These are phyloP conservation scores for Gasteruption jaculator DNA, from an alignment of 2,888 invertebrate genomes.

Conservation along the genomic window DNA sequence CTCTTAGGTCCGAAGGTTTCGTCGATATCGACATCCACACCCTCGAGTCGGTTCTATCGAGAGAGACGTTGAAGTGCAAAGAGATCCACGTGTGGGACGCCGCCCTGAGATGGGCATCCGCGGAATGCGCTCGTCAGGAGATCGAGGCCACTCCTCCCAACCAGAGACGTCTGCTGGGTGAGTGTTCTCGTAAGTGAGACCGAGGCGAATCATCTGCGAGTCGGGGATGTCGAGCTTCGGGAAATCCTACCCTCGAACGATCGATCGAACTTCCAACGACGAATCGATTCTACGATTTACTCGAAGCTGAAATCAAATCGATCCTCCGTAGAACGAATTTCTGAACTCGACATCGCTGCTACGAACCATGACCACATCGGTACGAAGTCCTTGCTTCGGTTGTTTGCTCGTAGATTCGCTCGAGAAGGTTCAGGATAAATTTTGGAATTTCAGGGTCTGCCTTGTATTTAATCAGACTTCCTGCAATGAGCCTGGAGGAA, in stretches of 20 bases:
- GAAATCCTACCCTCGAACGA: too few species aligned
- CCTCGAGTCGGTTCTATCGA: constrained; percentile 81
- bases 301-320: too few species aligned
- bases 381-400: too few species aligned
- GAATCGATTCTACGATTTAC: too few species aligned
- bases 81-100: constrained; percentile 90
- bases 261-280: too few species aligned
- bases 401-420: too few species aligned
- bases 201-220: too few species aligned
- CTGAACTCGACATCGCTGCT: too few species aligned
- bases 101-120: constrained; percentile 87
- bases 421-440: neutral
- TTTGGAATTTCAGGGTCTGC: constrained; percentile 49
- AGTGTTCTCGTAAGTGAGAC: constrained; percentile 15
- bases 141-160: constrained; percentile 78
- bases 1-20: constrained; percentile 91
- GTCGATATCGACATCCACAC: constrained; percentile 93
- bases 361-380: too few species aligned
- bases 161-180: constrained; percentile 45
- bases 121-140: constrained; percentile 82
- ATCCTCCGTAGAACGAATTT: too few species aligned
- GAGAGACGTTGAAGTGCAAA: constrained; percentile 93
- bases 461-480: constrained; percentile 84
- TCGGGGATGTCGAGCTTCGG: too few species aligned
- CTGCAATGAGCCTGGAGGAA: constrained; percentile 89